A percentile compares a stretch with the other conserved stretches of the same genome.
These are phyloP conservation scores for Pogona vitticeps DNA, from an alignment of 2,113 vertebrate species.

Conservation along the genomic window DNA sequence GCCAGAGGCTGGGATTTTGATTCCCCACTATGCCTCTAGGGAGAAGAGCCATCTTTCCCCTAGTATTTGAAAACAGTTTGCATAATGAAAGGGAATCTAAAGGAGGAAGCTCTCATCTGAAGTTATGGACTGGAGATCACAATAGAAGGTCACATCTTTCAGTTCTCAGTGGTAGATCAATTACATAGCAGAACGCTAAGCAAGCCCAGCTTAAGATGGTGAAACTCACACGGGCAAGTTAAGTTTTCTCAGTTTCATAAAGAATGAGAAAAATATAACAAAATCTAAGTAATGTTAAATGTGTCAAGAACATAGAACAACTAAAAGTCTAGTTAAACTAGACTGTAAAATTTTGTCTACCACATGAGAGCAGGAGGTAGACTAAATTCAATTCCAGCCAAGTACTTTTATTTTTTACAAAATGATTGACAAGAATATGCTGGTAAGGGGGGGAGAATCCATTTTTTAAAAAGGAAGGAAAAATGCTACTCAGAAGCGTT, in stretches of 20 bases:
- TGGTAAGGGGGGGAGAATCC: not conserved
- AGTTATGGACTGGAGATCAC: not conserved
- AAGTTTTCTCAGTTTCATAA: not conserved
- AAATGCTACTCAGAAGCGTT: not conserved
- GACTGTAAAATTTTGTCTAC: conserved; percentile 20
- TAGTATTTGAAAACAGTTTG: not conserved
- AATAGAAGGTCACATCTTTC: not conserved
- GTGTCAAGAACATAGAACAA: conserved; percentile 1
- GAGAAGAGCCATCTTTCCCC: not conserved
- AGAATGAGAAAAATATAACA: not conserved
- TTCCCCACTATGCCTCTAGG: not conserved
- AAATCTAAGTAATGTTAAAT: not conserved
- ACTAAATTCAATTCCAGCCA: conserved; percentile 7
- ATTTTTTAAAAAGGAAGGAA: not conserved
- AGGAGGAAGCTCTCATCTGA: not conserved
- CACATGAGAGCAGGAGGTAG: not conserved
- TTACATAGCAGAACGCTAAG: not conserved
- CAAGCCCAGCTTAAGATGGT: not conserved
- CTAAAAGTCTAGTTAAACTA: not conserved
- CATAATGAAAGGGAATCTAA: not conserved
- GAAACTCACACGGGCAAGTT: not conserved
- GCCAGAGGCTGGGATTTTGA: no score
- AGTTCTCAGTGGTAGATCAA: not conserved
- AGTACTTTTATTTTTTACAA: not conserved
- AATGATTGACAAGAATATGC: conserved; percentile 16